Base-by-base conservation (phyloP, 92 coral and sea anemone species). In the Galaxea fascicularis region DNA sequence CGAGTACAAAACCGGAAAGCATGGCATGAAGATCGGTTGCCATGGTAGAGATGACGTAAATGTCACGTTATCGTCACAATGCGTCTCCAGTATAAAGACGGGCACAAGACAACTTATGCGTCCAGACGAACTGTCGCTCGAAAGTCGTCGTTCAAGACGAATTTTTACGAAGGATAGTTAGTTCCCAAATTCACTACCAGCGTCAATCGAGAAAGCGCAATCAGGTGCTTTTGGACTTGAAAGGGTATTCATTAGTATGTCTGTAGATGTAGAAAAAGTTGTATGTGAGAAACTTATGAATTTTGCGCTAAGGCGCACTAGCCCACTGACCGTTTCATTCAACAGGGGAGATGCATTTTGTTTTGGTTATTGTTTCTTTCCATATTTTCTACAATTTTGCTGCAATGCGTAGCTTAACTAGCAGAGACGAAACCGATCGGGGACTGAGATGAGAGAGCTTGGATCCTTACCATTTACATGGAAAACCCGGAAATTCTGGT, bases 101-200 rank as follows among this genome's bases (percentile, higher is more conserved):
- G n/a, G n/a, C n/a, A n/a, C n/a, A n/a, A n/a, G n/a, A n/a, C n/a
- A n/a, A n/a, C n/a, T n/a, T n/a, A n/a, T n/a, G n/a, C n/a, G n/a
- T n/a, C n/a, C n/a, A n/a, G n/a, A n/a, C n/a, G n/a, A n/a, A n/a
- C n/a, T n/a, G n/a, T n/a, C n/a, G n/a, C n/a, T n/a, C n/a, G n/a
- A n/a, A n/a, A n/a, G n/a, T n/a, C n/a, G n/a, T n/a, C n/a, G n/a
- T n/a, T n/a, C n/a, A n/a, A n/a, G n/a, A n/a, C n/a, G n/a, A n/a
- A n/a, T n/a, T n/a, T 56, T 85, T 77, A 77, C 52, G 78, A 8
- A 76, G 76, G 27, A 81, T 18, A 13, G 89, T 85, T 29, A 85
- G n/a, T n/a, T 27, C 20, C 82, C 89, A 68, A 85, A 66, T 54
- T 76, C 89, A 77, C 54, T 74, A 7, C 84, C 83, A 68, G 8